Evolutionary conservation across 2,888 invertebrate species (phyloP), one percentile per base, ranked within the genome.

Genomic region (Drosophila eohydei): DNA sequence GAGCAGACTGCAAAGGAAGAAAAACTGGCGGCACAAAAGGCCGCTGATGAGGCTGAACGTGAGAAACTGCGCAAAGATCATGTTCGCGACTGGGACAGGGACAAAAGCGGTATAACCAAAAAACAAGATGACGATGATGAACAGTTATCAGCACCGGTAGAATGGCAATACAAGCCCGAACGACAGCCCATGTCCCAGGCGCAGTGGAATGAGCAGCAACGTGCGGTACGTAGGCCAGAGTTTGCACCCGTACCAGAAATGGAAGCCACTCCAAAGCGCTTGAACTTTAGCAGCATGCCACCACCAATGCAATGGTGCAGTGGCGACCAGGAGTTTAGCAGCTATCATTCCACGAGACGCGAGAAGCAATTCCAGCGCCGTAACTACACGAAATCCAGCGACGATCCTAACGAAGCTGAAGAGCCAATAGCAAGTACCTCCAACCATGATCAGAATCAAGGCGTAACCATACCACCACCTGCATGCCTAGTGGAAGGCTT

Each of bases 211-310:
- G 91, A 92, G 36, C 95, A 96, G 85, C 95, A 96, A 91, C 94
- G 98, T 75, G 93, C 93, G 59, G 95, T 96, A 89, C 94, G 98
- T 75, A 93, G 94, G 30, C 89, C 94, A 0, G 97, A 97, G 91
- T 98, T 98, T 93, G 97, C 97, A 1, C 98, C 98, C 4, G 54
- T 79, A 4, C 60, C 75, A 0, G 89, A 91, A 16, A 54, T 58
- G 30, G 46, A 69, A 21, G 52, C 74, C 0, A 5, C 6, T 21
- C 58, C 58, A 30, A 89, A 91, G 36, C 90, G 91, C 36, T 84
- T 81, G 9, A 89, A 87, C 55, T 91, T 91, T 14, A 88, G 52
- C 38, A 89, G 84, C 62, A 59, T 80, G 66, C 70, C 87, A 4
- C 77, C 76, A 1, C 76, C 83, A 0, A 44, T 79, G 12, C 32